Evolutionary conservation across 2,888 invertebrate genomes (phyloP).

Genomic region (Pterobdella sp.): DNA sequence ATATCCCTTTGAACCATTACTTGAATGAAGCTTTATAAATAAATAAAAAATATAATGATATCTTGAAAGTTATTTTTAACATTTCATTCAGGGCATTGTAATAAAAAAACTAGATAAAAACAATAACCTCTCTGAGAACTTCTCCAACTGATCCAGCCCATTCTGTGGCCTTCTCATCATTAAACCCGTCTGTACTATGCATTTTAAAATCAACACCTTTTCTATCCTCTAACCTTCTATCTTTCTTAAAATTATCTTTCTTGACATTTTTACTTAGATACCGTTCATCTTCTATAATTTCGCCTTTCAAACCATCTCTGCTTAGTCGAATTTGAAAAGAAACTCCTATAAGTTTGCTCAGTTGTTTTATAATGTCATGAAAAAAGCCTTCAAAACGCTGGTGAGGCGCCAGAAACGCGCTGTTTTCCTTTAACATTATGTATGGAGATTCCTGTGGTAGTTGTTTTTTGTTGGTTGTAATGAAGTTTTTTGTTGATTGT

Average conservation of each 20-base stretch:
- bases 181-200: background rate
- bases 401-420: slow-evolving; percentile 36
- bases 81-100: background rate
- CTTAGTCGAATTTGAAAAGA: slow-evolving; percentile 37
- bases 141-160: slow-evolving; percentile 36
- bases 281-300: slow-evolving; percentile 29
- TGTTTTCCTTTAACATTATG: slow-evolving; percentile 37
- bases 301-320: slow-evolving; percentile 30
- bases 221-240: background rate
- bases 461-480: background rate
- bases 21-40: background rate
- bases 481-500: background rate
- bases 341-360: slow-evolving; percentile 34
- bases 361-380: slow-evolving; percentile 35
- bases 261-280: slow-evolving; percentile 10
- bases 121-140: slow-evolving; percentile 34
- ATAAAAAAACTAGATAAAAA: background rate
- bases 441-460: slow-evolving; percentile 36
- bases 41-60: background rate
- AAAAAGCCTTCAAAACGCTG: slow-evolving; percentile 39
- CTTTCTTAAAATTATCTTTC: background rate
- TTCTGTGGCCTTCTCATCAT: slow-evolving; percentile 12
- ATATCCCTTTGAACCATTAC: no score
- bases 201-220: background rate
- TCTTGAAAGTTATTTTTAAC: background rate